Conservation (phyloP, 2,888 invertebrate genomes). For the Chorisops tibialis region DNA sequence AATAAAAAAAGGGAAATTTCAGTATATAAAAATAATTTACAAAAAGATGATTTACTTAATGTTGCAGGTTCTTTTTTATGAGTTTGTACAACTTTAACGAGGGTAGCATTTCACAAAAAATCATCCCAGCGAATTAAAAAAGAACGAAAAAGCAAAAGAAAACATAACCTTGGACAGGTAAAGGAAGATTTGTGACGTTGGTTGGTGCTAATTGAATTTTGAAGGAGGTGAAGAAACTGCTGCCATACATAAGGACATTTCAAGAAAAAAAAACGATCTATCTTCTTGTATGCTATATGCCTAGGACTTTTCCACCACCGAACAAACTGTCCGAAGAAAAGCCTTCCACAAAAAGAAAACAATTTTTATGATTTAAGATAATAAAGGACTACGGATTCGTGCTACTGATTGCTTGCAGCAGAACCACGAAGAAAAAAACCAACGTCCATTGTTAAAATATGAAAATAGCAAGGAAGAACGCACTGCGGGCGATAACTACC, state of each 20-base stretch:
- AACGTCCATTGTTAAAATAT: neutral
- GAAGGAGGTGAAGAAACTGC: neutral
- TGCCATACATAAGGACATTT: neutral
- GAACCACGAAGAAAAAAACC: neutral
- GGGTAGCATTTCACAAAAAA: neutral
- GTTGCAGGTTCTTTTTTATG: constrained; percentile 21
- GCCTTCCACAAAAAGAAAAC: neutral
- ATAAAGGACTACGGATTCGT: neutral
- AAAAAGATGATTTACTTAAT: constrained; percentile 28
- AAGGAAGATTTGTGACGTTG: too few relatives aligned
- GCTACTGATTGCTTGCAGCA: neutral
- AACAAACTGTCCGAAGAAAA: neutral
- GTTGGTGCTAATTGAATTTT: constrained; percentile 11
- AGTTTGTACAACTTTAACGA: constrained; percentile 21
- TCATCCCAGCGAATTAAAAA: too few relatives aligned
- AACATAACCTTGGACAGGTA: too few relatives aligned
- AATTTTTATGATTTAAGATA: constrained; percentile 22
- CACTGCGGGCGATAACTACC: constrained; percentile 10
- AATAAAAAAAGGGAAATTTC: constrained; percentile 42
- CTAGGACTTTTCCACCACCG: too few relatives aligned
- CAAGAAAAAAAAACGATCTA: neutral
- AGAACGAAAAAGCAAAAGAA: neutral
- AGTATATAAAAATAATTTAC: constrained; percentile 26
- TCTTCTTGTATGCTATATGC: neutral
- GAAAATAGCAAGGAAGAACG: neutral